These are phyloP conservation scores for Cantharis lateralis DNA, from an alignment of 2,888 invertebrate species.

Conservation along the genomic window DNA sequence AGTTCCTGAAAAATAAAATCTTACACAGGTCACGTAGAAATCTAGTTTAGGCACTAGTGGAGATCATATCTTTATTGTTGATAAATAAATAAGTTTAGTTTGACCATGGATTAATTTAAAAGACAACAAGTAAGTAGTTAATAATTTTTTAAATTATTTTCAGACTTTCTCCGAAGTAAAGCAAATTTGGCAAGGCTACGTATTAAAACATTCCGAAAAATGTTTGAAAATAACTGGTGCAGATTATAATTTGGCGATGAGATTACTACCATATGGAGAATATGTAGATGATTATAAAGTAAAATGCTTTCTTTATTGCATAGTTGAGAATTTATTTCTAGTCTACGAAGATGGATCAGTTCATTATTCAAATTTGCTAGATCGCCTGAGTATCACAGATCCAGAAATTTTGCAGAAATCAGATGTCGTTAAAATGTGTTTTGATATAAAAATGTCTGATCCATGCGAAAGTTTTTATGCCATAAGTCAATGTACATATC, in stretches of 20 bases:
- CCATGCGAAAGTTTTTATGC: background rate
- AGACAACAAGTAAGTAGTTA: too few relatives aligned
- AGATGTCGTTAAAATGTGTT: background rate
- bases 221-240: background rate
- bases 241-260: background rate
- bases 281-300: background rate
- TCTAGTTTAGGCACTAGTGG: too few relatives aligned
- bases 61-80: too few relatives aligned
- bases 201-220: background rate
- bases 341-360: background rate
- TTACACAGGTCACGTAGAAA: too few relatives aligned
- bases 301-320: background rate
- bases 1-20: too few relatives aligned
- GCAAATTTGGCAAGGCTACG: background rate
- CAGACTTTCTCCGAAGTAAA: background rate
- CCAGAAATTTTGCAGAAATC: background rate
- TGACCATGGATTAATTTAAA: too few relatives aligned
- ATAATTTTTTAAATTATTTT: too few relatives aligned
- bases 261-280: background rate
- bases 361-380: background rate
- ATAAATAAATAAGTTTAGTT: too few relatives aligned
- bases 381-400: background rate
- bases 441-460: background rate
- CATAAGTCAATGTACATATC: background rate
- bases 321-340: background rate